Percentiles rank a stretch among this genome's conserved stretches.
Evolutionary conservation across 2,113 vertebrate genomes (phyloP).

Genomic region (Paradisaea rubra): DNA sequence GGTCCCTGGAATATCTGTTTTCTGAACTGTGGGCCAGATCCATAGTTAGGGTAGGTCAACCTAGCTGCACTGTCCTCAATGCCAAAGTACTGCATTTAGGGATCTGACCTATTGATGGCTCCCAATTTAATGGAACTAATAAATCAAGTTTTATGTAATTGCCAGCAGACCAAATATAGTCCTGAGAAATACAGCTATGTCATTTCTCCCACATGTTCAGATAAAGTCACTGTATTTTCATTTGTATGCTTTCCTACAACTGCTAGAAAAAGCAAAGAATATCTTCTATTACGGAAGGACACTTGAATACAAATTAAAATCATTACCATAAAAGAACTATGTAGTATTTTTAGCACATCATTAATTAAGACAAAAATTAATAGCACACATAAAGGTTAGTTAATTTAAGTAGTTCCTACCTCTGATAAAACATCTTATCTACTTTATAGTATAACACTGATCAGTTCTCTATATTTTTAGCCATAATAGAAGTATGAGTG

Average conservation of each 20-base stretch:
- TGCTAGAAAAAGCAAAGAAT: neutral
- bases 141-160: neutral
- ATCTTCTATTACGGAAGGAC: neutral
- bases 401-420: neutral
- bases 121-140: neutral
- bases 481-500: neutral
- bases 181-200: neutral
- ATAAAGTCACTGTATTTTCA: neutral
- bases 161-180: neutral
- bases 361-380: conserved; percentile 24
- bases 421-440: neutral
- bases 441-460: neutral
- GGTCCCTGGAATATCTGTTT: neutral
- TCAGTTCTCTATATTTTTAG: neutral
- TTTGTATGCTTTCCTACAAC: neutral
- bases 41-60: neutral
- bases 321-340: neutral
- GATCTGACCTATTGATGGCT: neutral
- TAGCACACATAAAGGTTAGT: neutral
- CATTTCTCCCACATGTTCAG: neutral
- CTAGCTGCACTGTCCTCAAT: neutral
- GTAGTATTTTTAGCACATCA: neutral
- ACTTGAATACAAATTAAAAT: neutral
- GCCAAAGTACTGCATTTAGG: neutral
- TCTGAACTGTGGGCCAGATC: neutral